phyloP scores from a whole-genome alignment of 2,888 invertebrate species.

The Helobdella robusta region DNA sequence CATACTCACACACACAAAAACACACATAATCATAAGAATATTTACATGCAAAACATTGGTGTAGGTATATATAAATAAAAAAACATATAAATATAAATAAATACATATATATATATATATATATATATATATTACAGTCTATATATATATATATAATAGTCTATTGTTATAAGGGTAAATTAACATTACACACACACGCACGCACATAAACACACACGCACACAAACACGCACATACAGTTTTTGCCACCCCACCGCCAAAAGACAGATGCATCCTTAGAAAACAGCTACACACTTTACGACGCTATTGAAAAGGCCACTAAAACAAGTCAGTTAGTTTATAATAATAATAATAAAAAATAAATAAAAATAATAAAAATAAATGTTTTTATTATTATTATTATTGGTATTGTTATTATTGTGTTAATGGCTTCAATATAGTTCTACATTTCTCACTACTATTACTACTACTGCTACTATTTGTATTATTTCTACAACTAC shows the following conservation, averaged over 20 bases:
- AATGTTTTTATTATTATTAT: too few relatives aligned
- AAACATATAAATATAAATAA: neutral
- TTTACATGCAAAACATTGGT: neutral
- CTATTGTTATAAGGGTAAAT: neutral
- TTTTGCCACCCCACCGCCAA: neutral
- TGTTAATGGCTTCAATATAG: too few relatives aligned
- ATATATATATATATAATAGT: neutral
- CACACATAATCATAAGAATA: neutral
- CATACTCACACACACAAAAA: neutral
- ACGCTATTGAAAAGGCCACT: neutral
- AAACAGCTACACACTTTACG: constrained; percentile 4
- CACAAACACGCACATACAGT: too few relatives aligned
- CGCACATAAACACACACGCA: too few relatives aligned
- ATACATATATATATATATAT: constrained; percentile 1
- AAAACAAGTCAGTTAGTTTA: neutral
- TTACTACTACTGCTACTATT: too few relatives aligned
- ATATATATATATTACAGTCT: neutral
- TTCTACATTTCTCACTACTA: too few relatives aligned
- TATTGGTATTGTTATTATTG: too few relatives aligned
- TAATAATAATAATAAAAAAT: too few relatives aligned
- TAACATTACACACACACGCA: too few relatives aligned
- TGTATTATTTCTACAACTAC: too few relatives aligned
- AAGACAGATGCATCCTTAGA: neutral
- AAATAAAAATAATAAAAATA: too few relatives aligned
- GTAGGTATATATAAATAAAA: neutral